These are phyloP conservation scores for Rachycentron canadum DNA, from an alignment of 2,797 vertebrate species.

Conservation along the genomic window DNA sequence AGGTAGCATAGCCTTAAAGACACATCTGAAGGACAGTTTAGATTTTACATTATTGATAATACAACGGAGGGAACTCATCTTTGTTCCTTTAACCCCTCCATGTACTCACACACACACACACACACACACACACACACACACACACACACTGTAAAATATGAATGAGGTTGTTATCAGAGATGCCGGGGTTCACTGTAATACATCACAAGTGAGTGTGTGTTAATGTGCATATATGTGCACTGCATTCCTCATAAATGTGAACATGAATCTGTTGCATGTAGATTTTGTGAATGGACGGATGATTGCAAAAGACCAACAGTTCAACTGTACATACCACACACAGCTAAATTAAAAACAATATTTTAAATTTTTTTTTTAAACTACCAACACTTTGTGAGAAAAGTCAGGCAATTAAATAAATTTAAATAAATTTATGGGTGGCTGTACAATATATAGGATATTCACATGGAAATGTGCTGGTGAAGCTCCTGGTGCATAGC, in stretches of 20 bases:
- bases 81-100: conserved; percentile 40
- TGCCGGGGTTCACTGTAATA: conserved; percentile 30
- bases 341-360: conserved; percentile 18
- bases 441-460: no score
- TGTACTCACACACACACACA: conserved; percentile 37
- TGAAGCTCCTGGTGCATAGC: no score
- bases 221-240: not conserved
- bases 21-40: conserved; percentile 42
- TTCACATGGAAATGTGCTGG: no score
- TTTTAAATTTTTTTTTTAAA: not conserved
- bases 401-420: no score
- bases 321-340: not conserved
- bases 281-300: not conserved
- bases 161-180: conserved; percentile 74
- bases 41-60: conserved; percentile 66
- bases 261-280: not conserved
- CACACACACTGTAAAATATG: conserved; percentile 70
- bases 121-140: no score
- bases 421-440: no score
- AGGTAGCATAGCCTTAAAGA: conserved; percentile 24
- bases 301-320: not conserved
- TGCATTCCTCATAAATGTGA: conserved; percentile 9
- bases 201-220: conserved; percentile 4
- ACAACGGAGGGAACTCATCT: conserved; percentile 41
- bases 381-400: conserved; percentile 10